Evolutionary conservation across 2,888 invertebrate species (phyloP).

Genomic region (Caradrina clavipalpis): DNA sequence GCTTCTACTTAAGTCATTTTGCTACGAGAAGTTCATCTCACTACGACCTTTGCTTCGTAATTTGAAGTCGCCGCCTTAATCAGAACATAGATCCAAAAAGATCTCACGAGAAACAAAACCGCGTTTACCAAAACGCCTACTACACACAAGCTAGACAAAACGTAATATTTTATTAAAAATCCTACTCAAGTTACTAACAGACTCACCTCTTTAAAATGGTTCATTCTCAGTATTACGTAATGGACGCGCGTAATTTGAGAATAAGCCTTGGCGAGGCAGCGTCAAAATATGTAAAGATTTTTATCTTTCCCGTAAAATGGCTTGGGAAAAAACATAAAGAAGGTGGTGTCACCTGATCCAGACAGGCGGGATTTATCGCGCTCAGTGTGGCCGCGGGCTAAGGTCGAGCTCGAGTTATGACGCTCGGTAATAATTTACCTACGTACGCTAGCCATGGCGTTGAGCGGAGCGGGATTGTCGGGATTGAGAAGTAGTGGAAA

Average conservation of each 20-base stretch:
- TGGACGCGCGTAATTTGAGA: constrained; percentile 90
- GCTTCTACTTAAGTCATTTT: neutral
- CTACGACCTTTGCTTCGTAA: constrained; percentile 5
- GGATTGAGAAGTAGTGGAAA: neutral
- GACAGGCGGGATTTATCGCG: constrained; percentile 87
- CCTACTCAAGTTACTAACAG: constrained; percentile 62
- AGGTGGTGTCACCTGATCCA: constrained; percentile 91
- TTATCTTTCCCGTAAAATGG: constrained; percentile 91
- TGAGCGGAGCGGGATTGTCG: constrained; percentile 30
- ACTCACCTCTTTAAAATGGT: constrained; percentile 75
- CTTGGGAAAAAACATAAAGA: constrained; percentile 92
- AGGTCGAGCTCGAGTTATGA: constrained; percentile 88
- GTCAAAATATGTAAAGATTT: constrained; percentile 91
- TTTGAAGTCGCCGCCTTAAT: constrained; percentile 11
- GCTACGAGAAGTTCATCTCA: neutral
- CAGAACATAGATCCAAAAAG: constrained; percentile 21
- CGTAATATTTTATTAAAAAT: constrained; percentile 55
- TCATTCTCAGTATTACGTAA: constrained; percentile 88
- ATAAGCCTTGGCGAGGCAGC: constrained; percentile 87
- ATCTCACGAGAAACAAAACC: constrained; percentile 42
- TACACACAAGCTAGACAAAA: constrained; percentile 43
- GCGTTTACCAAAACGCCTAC: constrained; percentile 56
- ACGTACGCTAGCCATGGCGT: constrained; percentile 68
- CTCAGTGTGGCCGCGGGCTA: constrained; percentile 89
- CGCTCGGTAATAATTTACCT: constrained; percentile 86